A percentile compares a stretch with the other conserved stretches of the same genome.
Conservation (phyloP, 2,888 invertebrate species). For the Apamea monoglypha region DNA sequence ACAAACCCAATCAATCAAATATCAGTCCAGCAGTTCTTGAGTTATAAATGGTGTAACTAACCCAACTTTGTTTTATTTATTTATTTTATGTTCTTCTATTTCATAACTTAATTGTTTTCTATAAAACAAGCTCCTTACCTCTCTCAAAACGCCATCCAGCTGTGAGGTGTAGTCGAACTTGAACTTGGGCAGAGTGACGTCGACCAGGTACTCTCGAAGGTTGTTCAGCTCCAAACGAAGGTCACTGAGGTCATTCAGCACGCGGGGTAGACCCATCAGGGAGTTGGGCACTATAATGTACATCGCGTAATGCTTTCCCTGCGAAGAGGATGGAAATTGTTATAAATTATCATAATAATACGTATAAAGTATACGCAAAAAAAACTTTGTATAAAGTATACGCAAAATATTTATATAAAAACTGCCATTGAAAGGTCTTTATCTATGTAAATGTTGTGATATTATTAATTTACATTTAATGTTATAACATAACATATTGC, state of each 20-base stretch:
- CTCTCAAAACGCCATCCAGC: slow-evolving; percentile 90
- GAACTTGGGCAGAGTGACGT: slow-evolving; percentile 93
- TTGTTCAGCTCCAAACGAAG: slow-evolving; percentile 90
- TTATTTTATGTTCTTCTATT: neutral
- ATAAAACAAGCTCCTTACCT: slow-evolving; percentile 83
- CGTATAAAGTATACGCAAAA: too few species aligned
- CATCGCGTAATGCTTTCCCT: slow-evolving; percentile 94
- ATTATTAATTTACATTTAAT: too few species aligned
- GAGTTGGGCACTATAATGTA: slow-evolving; percentile 93
- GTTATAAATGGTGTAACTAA: too few species aligned
- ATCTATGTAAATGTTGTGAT: neutral
- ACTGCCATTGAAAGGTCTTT: neutral
- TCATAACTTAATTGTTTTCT: neutral
- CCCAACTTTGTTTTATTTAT: too few species aligned
- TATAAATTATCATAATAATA: neutral
- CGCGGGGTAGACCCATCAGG: slow-evolving; percentile 90
- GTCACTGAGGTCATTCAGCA: slow-evolving; percentile 90
- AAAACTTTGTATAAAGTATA: too few species aligned
- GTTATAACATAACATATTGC: too few species aligned
- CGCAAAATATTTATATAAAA: neutral
- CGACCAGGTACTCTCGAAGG: slow-evolving; percentile 91
- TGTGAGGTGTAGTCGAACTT: slow-evolving; percentile 93
- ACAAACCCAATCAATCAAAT: too few species aligned
- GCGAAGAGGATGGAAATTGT: slow-evolving; percentile 49
- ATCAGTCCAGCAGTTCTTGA: too few species aligned